Base-by-base conservation (phyloP, 1,140 invertebrate species). In the Microplitis demolitor region DNA sequence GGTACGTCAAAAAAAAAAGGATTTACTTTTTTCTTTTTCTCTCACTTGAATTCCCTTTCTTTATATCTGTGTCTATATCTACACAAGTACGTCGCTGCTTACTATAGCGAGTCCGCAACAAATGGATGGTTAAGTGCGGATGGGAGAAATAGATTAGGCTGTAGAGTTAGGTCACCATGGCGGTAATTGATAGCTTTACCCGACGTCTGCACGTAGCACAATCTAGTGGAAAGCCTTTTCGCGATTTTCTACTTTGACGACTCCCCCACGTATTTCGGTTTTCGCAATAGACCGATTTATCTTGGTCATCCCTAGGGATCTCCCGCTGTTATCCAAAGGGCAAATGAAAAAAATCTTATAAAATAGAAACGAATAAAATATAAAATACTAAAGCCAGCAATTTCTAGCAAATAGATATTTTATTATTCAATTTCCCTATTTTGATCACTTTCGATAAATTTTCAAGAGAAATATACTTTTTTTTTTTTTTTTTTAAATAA, bases 101-200 rank as follows among this genome's bases (percentile, higher is more conserved):
- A 50, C 50, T 51, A 16, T n/a, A 50, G 8, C 62, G 45, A 24
- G 50, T 16, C 74, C 72, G 37, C 77, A 78, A 73, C 70, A 74
- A 78, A 78, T 77, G 77, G 74, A 74, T 76, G 76, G 78, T 77
- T 79, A 77, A 77, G 74, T 74, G 73, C 66, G 74, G 69, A 75
- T 74, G 74, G 61, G 76, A 76, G 75, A 82, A 82, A 82, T 83
- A 82, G 79, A 83, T 84, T 80, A 76, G 78, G 75, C 72, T 63
- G 64, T 64, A 72, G 74, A 54, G 69, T 72, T 78, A 74, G 75
- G 69, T 79, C 75, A 71, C 73, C 73, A 74, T 45, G 16, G 14
- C 16, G 24, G 73, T 80, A 83, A 83, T 83, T 83, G 78, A 83
- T 82, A 78, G 79, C 67, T 72, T 73, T 76, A 33, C 66, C 69